Evolutionary conservation across 2,888 invertebrate species (phyloP).

Genomic region (Mythimna ferrago): DNA sequence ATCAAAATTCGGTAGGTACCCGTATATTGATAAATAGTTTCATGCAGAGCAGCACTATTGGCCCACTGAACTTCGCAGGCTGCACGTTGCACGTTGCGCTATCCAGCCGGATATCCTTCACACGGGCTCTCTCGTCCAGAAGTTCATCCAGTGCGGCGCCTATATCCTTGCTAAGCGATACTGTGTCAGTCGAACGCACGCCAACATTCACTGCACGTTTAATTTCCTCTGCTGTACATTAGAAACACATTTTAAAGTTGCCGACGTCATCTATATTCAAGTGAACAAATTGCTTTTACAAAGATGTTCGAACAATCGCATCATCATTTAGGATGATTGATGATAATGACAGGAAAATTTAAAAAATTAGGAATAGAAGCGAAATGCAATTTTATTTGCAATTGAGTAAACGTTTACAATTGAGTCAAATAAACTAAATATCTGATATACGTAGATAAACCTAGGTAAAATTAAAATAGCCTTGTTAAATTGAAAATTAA

Average conservation of each 20-base stretch:
- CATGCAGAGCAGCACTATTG: slow-evolving; percentile 21
- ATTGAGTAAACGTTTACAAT: not conserved
- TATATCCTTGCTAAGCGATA: slow-evolving; percentile 34
- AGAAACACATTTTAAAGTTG: slow-evolving; percentile 21
- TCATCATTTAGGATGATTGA: slow-evolving; percentile 4
- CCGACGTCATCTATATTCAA: slow-evolving; percentile 35
- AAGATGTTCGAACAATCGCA: slow-evolving; percentile 26
- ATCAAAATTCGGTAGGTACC: not conserved
- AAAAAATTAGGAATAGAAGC: not conserved
- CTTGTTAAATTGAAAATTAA: no score
- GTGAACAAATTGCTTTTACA: slow-evolving; percentile 41
- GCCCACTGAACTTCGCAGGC: slow-evolving; percentile 26
- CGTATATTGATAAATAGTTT: not conserved
- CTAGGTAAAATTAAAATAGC: not conserved
- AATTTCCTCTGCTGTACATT: slow-evolving; percentile 33
- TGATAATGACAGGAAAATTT: slow-evolving; percentile 21
- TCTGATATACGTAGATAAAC: not conserved
- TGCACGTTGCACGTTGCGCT: slow-evolving; percentile 19
- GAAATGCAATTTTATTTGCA: not conserved
- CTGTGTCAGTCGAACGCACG: slow-evolving; percentile 2
- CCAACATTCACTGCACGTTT: slow-evolving; percentile 3
- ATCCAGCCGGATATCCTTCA: slow-evolving; percentile 47
- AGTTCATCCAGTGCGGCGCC: slow-evolving; percentile 17
- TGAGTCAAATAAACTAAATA: slow-evolving; percentile 1
- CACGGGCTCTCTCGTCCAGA: slow-evolving; percentile 36